These are phyloP conservation scores for Suricata suricatta DNA, from an alignment of 2,113 vertebrate species.

Conservation along the genomic window DNA sequence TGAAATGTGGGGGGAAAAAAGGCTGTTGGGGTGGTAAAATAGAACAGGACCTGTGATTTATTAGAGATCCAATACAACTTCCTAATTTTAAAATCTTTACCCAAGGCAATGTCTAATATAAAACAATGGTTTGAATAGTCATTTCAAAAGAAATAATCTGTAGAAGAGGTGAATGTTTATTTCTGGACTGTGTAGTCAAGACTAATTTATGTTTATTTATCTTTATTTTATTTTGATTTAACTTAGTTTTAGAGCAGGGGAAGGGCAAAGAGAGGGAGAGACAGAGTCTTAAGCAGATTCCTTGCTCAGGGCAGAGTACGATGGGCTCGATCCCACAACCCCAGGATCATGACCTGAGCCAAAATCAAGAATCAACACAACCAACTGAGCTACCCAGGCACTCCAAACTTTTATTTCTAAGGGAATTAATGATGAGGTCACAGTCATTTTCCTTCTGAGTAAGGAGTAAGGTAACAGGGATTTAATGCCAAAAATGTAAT, in stretches of 20 bases:
- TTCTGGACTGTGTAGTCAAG: background rate
- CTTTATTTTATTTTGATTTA: no score
- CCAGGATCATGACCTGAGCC: no score
- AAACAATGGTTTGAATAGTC: constrained; percentile 14
- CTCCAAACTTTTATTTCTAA: background rate
- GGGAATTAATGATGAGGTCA: constrained; percentile 1
- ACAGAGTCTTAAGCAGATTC: no score
- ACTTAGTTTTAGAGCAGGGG: no score
- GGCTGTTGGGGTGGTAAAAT: background rate
- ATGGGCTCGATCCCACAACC: no score
- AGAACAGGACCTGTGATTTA: background rate
- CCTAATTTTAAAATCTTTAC: background rate
- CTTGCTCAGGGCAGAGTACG: no score
- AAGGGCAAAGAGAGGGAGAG: no score
- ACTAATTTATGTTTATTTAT: background rate
- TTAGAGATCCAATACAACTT: background rate
- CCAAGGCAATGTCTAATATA: background rate
- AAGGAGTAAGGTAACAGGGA: background rate
- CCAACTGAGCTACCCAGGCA: no score
- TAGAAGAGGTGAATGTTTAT: background rate
- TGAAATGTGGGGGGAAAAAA: background rate
- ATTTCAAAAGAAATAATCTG: constrained; percentile 28
- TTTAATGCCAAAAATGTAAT: background rate
- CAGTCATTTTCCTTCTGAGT: background rate
- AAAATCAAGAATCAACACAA: no score